Evolutionary conservation across 2,888 invertebrate species (phyloP).

Genomic region (Acrobasis consociella): DNA sequence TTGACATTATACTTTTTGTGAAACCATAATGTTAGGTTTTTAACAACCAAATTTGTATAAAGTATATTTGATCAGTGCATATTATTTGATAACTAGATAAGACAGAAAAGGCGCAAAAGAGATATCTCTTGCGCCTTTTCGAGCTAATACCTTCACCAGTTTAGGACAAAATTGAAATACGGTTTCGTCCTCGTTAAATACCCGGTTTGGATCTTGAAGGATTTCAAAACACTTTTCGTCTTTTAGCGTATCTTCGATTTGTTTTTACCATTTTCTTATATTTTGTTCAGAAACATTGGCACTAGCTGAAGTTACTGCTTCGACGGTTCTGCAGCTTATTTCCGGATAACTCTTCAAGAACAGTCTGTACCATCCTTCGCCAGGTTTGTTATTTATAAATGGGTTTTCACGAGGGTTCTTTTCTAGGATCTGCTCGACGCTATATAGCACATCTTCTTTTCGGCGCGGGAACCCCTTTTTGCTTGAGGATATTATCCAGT

Average conservation of each 20-base stretch:
- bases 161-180: constrained; percentile 39
- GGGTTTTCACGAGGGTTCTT: constrained; percentile 23
- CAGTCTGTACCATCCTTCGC: constrained; percentile 36
- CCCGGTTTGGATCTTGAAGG: constrained; percentile 37
- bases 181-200: constrained; percentile 46
- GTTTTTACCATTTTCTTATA: constrained; percentile 35
- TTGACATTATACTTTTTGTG: no score
- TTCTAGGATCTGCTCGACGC: constrained; percentile 39
- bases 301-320: constrained; percentile 40
- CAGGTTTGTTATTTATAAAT: constrained; percentile 22
- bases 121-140: constrained; percentile 43
- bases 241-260: constrained; percentile 32
- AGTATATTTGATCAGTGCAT: no score
- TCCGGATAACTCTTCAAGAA: constrained; percentile 38
- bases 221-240: constrained; percentile 32
- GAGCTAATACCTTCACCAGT: constrained; percentile 30
- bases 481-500: constrained; percentile 41
- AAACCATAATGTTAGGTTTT: no score
- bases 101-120: no score
- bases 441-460: constrained; percentile 36
- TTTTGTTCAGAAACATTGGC: constrained; percentile 37
- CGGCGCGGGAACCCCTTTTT: constrained; percentile 47
- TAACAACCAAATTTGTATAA: no score
- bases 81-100: no score
- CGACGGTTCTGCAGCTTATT: constrained; percentile 33